These are phyloP conservation scores for Muscicapa adusta DNA, from an alignment of 2,113 vertebrate species.

Conservation along the genomic window DNA sequence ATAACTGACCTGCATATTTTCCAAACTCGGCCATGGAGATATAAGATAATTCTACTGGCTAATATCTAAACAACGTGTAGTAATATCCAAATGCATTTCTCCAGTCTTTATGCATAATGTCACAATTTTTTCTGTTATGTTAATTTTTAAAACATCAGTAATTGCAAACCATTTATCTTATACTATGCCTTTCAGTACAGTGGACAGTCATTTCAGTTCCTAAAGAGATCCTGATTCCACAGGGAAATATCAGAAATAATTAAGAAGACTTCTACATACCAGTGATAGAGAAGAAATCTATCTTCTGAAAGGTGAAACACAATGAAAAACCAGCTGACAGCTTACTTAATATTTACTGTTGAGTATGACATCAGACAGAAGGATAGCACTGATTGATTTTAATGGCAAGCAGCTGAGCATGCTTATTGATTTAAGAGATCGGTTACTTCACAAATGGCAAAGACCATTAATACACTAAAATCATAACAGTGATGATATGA, in stretches of 20 bases:
- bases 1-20: neutral
- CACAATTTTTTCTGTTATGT: neutral
- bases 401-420: slow-evolving; percentile 69
- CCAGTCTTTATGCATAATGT: neutral
- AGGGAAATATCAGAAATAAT: slow-evolving; percentile 62
- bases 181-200: neutral
- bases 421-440: slow-evolving; percentile 64
- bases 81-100: neutral
- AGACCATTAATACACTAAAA: slow-evolving; percentile 63
- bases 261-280: slow-evolving; percentile 48
- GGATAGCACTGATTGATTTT: slow-evolving; percentile 68
- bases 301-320: slow-evolving; percentile 60
- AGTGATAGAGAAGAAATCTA: slow-evolving; percentile 47
- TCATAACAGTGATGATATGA: slow-evolving; percentile 7
- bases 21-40: neutral
- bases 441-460: slow-evolving; percentile 62
- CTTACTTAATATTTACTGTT: slow-evolving; percentile 74
- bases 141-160: slow-evolving; percentile 6
- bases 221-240: slow-evolving; percentile 13
- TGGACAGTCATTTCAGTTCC: slow-evolving; percentile 21
- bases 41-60: neutral
- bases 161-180: neutral
- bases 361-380: slow-evolving; percentile 71
- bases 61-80: neutral
- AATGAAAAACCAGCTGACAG: slow-evolving; percentile 68